These are phyloP conservation scores for Crossocerus cetratus DNA, from an alignment of 2,888 invertebrate species.

Conservation along the genomic window DNA sequence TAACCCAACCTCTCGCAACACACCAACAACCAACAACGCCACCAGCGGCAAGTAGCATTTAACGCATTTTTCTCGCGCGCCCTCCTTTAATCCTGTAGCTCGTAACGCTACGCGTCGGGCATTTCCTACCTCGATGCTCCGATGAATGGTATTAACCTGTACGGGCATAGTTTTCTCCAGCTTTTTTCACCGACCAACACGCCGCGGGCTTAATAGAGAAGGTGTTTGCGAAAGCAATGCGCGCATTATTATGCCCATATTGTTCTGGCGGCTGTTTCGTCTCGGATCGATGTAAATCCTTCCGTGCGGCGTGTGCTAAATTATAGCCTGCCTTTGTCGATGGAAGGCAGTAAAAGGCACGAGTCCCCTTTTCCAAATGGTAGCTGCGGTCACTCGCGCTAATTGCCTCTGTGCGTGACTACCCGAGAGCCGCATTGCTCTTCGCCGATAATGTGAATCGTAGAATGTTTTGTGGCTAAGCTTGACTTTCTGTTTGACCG, in stretches of 20 bases:
- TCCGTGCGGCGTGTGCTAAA: conserved; percentile 9
- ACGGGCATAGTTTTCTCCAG: not conserved
- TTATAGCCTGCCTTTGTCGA: not conserved
- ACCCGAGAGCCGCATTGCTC: too few species aligned
- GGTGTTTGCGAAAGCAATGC: too few species aligned
- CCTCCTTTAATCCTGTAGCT: too few species aligned
- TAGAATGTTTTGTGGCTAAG: too few species aligned
- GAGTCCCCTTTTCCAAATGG: conserved; percentile 16
- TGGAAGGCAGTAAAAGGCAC: conserved; percentile 7
- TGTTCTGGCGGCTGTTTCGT: conserved; percentile 11
- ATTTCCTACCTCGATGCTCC: too few species aligned
- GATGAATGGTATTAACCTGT: not conserved
- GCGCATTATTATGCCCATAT: conserved; percentile 14
- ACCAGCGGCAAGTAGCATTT: too few species aligned
- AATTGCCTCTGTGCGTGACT: not conserved
- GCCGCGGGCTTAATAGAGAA: not conserved
- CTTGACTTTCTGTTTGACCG: too few species aligned
- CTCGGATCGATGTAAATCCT: conserved; percentile 34
- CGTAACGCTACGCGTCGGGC: too few species aligned
- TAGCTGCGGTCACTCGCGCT: conserved; percentile 9
- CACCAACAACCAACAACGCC: too few species aligned
- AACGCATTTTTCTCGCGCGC: not conserved
- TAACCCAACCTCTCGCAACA: not conserved
- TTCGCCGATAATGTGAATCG: too few species aligned
- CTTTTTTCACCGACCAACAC: not conserved